Evolutionary conservation across 37 sponge, comb jelly and placozoan genomes (phyloP).

Genomic region (Eunapius fragilis): DNA sequence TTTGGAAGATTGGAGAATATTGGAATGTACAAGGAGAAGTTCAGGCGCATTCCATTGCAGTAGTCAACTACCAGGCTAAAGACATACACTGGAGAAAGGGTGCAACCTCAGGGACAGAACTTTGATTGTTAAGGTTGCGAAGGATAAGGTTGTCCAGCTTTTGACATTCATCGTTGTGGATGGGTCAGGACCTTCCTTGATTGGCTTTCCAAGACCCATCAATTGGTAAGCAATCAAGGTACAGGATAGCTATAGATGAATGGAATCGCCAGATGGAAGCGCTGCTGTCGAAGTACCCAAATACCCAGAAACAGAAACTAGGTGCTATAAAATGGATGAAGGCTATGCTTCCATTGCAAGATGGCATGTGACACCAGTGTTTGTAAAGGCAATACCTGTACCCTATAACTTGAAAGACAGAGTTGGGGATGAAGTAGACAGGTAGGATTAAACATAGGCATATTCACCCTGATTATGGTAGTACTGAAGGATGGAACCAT

Average conservation of each 20-base stretch:
- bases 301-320: no score
- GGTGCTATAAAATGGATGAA: no score
- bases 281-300: no score
- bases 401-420: slow-evolving; percentile 21
- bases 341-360: no score
- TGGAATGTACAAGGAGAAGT: neutral
- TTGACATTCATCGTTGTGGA: slow-evolving; percentile 25
- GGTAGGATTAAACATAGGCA: slow-evolving; percentile 33
- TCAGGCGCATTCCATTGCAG: neutral
- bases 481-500: slow-evolving; percentile 41
- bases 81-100: slow-evolving; percentile 42
- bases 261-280: no score
- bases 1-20: neutral
- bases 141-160: no score
- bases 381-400: slow-evolving; percentile 30
- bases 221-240: slow-evolving; percentile 9
- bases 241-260: neutral
- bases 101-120: slow-evolving; percentile 15
- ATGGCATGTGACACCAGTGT: slow-evolving; percentile 24
- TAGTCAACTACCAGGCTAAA: neutral
- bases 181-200: slow-evolving; percentile 35
- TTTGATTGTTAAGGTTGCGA: slow-evolving; percentile 3
- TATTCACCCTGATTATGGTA: slow-evolving; percentile 54
- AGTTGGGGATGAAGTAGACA: slow-evolving; percentile 37
- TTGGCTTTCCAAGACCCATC: slow-evolving; percentile 13